Conservation (phyloP, 2,888 invertebrate species). For the Parthenolecanium corni region DNA sequence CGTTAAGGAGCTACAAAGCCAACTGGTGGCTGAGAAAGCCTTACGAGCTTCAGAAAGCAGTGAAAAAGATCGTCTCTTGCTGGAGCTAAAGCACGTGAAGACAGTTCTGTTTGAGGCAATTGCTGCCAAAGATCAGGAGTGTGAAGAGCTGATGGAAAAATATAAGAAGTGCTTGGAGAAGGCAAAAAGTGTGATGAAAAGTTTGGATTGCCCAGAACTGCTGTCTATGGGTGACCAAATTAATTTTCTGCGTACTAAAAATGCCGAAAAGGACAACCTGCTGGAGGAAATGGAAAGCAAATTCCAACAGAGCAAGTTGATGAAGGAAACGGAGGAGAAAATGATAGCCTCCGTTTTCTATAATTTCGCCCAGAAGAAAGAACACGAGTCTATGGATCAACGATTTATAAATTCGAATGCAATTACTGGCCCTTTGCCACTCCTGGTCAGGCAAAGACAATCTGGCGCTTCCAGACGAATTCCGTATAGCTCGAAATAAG, state of each 20-base stretch:
- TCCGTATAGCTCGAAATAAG: conserved; percentile 19
- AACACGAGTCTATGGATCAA: conserved; percentile 49
- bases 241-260: conserved; percentile 44
- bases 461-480: conserved; percentile 51
- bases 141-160: conserved; percentile 64
- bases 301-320: conserved; percentile 46
- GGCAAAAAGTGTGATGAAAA: conserved; percentile 79
- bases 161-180: conserved; percentile 84
- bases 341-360: conserved; percentile 80
- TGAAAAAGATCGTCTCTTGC: conserved; percentile 28
- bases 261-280: conserved; percentile 42
- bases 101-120: conserved; percentile 43
- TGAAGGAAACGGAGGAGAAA: conserved; percentile 62
- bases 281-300: conserved; percentile 43
- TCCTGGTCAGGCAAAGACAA: conserved; percentile 75
- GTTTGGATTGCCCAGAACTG: conserved; percentile 56
- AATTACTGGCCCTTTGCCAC: conserved; percentile 62
- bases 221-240: conserved; percentile 38
- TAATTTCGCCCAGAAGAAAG: conserved; percentile 58
- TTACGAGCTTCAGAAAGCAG: conserved; percentile 22
- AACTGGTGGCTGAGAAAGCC: conserved; percentile 47
- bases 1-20: conserved; percentile 39
- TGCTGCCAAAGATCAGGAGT: conserved; percentile 60
- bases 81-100: conserved; percentile 37
- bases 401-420: conserved; percentile 61